phyloP scores from a whole-genome alignment of 2,113 vertebrate species.

The Heterotilapia buettikoferi region DNA sequence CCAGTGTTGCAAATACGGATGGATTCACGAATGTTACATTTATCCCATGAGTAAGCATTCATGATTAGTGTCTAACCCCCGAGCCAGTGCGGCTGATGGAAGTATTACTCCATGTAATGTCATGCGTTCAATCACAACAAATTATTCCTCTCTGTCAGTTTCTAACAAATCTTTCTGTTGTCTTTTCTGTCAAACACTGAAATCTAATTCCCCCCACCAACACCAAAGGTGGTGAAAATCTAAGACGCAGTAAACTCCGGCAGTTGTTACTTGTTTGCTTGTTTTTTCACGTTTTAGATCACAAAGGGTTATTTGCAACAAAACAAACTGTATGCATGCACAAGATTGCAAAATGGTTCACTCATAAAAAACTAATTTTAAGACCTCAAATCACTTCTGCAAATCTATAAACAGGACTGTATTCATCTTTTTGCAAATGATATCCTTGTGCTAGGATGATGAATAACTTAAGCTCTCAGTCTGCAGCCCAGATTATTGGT shows the following conservation, averaged over 20 bases:
- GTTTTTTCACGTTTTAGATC: neutral
- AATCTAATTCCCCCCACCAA: neutral
- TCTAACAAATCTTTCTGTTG: neutral
- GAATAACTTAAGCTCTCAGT: slow-evolving; percentile 21
- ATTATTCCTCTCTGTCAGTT: neutral
- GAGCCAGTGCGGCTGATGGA: neutral
- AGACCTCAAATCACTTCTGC: slow-evolving; percentile 10
- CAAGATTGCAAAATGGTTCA: slow-evolving; percentile 1
- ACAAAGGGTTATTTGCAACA: neutral
- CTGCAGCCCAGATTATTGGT: slow-evolving; percentile 34
- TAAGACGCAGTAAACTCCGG: neutral
- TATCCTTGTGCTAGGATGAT: slow-evolving; percentile 29
- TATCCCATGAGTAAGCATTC: neutral
- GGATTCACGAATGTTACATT: neutral
- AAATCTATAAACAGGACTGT: slow-evolving; percentile 12
- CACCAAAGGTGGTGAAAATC: neutral
- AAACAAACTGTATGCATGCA: neutral
- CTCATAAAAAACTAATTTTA: slow-evolving; percentile 24
- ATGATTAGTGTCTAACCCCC: neutral
- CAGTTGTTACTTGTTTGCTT: neutral
- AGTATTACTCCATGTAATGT: neutral
- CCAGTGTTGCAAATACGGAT: neutral
- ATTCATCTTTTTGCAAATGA: slow-evolving; percentile 33
- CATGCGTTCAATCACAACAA: neutral
- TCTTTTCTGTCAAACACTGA: neutral